Conservation (phyloP, 2,888 invertebrate genomes). For the Tipula helvola region DNA sequence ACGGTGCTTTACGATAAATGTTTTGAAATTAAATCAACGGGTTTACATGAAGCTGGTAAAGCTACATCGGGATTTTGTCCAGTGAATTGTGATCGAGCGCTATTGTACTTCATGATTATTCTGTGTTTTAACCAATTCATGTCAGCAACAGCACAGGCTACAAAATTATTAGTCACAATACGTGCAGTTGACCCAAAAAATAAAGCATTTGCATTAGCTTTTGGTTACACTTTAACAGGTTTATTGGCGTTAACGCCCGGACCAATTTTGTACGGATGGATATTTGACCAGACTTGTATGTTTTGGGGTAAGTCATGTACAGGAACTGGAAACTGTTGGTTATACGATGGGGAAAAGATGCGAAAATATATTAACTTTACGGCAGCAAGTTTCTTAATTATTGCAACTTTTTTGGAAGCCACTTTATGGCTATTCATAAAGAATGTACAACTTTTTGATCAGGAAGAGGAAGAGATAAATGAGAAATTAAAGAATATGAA, state of each 20-base stretch:
- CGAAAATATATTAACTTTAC: constrained; percentile 38
- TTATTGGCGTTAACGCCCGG: constrained; percentile 53
- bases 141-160: not conserved
- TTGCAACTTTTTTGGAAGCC: not conserved
- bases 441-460: not conserved
- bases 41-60: constrained; percentile 24
- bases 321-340: constrained; percentile 46
- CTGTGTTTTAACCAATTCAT: constrained; percentile 27
- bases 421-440: not conserved
- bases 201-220: constrained; percentile 41
- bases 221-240: constrained; percentile 46
- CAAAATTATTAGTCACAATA: not conserved
- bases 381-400: constrained; percentile 33
- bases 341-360: constrained; percentile 45
- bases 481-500: not conserved
- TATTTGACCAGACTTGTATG: not conserved
- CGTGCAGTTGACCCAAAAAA: constrained; percentile 42
- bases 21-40: constrained; percentile 31
- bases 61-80: constrained; percentile 42
- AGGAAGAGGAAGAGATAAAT: not conserved
- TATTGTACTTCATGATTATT: constrained; percentile 41
- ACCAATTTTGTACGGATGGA: constrained; percentile 27
- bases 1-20: constrained; percentile 37
- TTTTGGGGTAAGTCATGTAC: constrained; percentile 7
- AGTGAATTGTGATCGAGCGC: constrained; percentile 42